A percentile compares a stretch with the other conserved stretches of the same genome.
Evolutionary conservation across 2,113 vertebrate species (phyloP).

Genomic region (Trematomus loennbergii): DNA sequence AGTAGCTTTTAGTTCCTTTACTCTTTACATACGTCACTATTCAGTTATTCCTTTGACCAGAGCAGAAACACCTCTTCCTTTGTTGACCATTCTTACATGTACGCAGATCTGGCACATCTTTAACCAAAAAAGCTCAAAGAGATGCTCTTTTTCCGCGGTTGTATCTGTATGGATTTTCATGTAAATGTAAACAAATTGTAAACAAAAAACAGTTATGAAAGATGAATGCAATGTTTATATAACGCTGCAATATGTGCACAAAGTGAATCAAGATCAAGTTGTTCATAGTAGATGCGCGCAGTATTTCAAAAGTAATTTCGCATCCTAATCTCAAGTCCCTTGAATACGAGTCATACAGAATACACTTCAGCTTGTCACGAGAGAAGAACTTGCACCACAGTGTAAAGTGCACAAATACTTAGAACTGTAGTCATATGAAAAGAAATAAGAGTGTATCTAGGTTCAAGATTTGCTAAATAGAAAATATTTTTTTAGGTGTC

Average conservation of each 20-base stretch:
- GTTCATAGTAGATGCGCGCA: neutral
- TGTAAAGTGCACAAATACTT: slow-evolving; percentile 21
- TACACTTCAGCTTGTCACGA: neutral
- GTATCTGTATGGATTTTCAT: neutral
- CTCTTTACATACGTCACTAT: neutral
- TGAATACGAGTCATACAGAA: neutral
- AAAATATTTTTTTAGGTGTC: neutral
- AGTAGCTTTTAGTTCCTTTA: neutral
- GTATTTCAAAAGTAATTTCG: slow-evolving; percentile 9
- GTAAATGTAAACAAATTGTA: slow-evolving; percentile 3
- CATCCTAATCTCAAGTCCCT: slow-evolving; percentile 1
- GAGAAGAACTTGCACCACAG: neutral
- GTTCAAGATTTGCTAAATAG: slow-evolving; percentile 7
- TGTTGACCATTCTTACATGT: neutral
- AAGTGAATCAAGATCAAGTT: neutral
- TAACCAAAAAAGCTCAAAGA: neutral
- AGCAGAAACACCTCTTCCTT: neutral
- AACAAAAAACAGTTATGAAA: slow-evolving; percentile 14
- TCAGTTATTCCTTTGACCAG: neutral
- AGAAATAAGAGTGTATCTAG: neutral
- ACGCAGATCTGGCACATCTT: neutral
- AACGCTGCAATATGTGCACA: neutral
- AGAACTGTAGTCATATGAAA: neutral
- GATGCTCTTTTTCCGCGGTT: neutral
- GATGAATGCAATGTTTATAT: slow-evolving; percentile 3